Base-by-base conservation (phyloP, 2,113 vertebrate species). In the Misgurnus mizolepis region DNA sequence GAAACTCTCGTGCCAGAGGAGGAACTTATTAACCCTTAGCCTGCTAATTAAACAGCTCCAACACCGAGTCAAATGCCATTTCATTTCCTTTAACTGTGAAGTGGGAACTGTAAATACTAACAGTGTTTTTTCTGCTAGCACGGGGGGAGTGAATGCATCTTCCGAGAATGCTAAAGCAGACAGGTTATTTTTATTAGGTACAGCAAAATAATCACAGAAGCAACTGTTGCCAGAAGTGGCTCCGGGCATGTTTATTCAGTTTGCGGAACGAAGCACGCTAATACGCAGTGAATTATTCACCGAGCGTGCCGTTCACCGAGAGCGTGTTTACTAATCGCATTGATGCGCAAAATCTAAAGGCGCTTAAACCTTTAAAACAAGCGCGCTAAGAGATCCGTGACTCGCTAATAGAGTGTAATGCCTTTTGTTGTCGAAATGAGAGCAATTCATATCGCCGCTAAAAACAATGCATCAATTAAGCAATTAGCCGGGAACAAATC, bases 401-500 rank as follows among this genome's bases (percentile, higher is more conserved):
- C 90, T 89, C 81, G 86, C 89, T 93, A 92, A 92, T 92, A 85
- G 90, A 84, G 82, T 91, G 92, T 93, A 92, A 93, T 92, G 91
- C 91, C 91, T 92, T 93, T 93, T 93, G 90, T 93, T 88, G 60
- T 92, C 82, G 86, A 79, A 78, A 78, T 69, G 85, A 84, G 82
- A 83, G 87, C 83, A 89, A 92, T 92, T 90, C 87, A 87, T 92
- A 92, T 91, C 91, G 89, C 90, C 87, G 86, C 89, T 89, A 90
- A 92, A 93, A 94, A 93, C 92, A 93, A 93, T 93, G 91, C 93
- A 93, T 93, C 92, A 93, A 93, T 93, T 92, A 93, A 93, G 90
- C 92, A 94, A 93, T 93, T 94, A 93, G 91, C 82, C 78, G 81
- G 85, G 91, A 93, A 92, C 91, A 94, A 92, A 93, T 92, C 93